Base-by-base conservation (phyloP, 2,888 invertebrate genomes). In the Limnephilus lunatus region DNA sequence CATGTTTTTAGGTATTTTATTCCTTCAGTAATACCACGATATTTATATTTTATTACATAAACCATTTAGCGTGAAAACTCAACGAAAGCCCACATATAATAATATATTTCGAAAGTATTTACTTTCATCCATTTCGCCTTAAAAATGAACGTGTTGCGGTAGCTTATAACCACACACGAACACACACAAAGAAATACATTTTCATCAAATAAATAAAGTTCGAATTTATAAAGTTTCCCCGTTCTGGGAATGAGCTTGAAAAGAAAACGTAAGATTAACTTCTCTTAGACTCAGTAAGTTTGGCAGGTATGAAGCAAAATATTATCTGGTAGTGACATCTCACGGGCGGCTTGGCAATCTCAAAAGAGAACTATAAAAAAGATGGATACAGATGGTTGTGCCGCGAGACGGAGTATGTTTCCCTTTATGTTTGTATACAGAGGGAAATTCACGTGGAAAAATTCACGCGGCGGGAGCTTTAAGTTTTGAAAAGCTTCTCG, bases 191-290 rank as follows among this genome's bases (percentile, higher is more conserved):
- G 44, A 44, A 90, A 90, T 44, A 90, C 48, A 19, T 86, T 82
- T 92, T 68, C 85, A 32, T 90, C 90, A 90, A 90, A 86, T 90
- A 90, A 89, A 83, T 89, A 85, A 91, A 88, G 89, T 91, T 91
- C 81, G 83, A 90, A 90, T 92, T 90, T 92, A 90, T 48, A 81
- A 92, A 92, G 86, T 90, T 92, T 92, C 30, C 85, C 81, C 81
- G 89, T 68, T 32, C 31, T 89, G 19, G 86, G 44, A 86, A 86
- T 89, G 53, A 89, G 82, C 85, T 81, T 81, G 92, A 89, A 83
- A 86, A 85, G 90, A 91, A 89, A 91, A 91, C 89, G 91, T 89
- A 91, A 91, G 91, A 91, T 91, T 91, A 91, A 91, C 91, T 91
- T 91, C 85, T 89, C 90, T 11, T 39, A 81, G 35, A 44, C 80